Evolutionary conservation across 2,797 vertebrate genomes (phyloP).

Genomic region (Tamandua tetradactyla): DNA sequence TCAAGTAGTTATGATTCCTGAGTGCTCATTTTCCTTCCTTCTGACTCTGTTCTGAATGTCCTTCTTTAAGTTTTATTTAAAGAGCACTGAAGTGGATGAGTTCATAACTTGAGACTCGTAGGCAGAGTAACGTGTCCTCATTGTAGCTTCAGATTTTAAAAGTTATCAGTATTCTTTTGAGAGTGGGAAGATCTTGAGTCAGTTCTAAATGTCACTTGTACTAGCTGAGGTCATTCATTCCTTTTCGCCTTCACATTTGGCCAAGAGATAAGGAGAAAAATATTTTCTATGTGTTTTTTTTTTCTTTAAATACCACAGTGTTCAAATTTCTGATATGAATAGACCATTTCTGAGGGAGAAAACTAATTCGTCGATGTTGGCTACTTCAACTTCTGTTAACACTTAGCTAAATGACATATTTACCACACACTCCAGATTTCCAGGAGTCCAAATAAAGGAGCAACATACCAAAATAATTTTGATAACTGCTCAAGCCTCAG

Average conservation of each 20-base stretch:
- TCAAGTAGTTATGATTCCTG: neutral
- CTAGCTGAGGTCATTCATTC: constrained; percentile 71
- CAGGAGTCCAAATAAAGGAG: constrained; percentile 32
- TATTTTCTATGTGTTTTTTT: neutral
- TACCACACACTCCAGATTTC: constrained; percentile 32
- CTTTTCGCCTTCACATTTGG: constrained; percentile 68
- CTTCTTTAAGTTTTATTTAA: constrained; percentile 31
- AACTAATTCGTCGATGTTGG: constrained; percentile 20
- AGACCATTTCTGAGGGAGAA: constrained; percentile 42
- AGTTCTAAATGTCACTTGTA: constrained; percentile 76
- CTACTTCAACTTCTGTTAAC: constrained; percentile 44
- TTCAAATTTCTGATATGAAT: constrained; percentile 65
- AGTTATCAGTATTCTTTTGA: constrained; percentile 70
- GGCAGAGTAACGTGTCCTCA: constrained; percentile 52
- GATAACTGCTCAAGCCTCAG: neutral
- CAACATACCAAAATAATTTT: constrained; percentile 56
- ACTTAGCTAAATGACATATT: constrained; percentile 36
- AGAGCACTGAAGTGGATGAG: neutral
- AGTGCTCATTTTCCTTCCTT: neutral
- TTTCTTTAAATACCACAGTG: constrained; percentile 60
- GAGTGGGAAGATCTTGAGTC: constrained; percentile 74
- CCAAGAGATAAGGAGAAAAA: constrained; percentile 69
- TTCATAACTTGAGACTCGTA: constrained; percentile 29
- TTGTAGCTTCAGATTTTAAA: constrained; percentile 53
- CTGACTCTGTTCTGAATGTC: neutral